Evolutionary conservation across 2,888 invertebrate genomes (phyloP).

Genomic region (Deroplatys truncata): DNA sequence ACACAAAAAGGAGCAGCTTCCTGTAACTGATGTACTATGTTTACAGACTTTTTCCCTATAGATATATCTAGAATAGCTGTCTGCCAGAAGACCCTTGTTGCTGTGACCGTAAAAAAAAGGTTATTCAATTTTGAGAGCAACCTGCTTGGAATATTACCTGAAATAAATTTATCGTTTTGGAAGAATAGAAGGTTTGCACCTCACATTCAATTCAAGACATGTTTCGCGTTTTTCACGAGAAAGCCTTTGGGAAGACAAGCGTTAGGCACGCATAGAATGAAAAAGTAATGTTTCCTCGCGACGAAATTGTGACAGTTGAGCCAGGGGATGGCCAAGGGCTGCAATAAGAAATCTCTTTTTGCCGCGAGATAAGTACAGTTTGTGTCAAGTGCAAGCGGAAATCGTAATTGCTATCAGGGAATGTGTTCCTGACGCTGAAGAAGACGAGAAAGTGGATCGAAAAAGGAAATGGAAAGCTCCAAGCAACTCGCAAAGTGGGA

Average conservation of each 20-base stretch:
- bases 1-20: too few relatives aligned
- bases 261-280: not conserved
- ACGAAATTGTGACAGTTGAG: not conserved
- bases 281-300: not conserved
- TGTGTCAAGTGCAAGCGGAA: not conserved
- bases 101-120: too few relatives aligned
- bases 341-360: not conserved
- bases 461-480: not conserved
- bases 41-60: too few relatives aligned
- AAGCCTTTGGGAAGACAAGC: not conserved
- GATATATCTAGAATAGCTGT: too few relatives aligned
- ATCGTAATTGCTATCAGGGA: not conserved
- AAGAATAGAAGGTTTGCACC: too few relatives aligned
- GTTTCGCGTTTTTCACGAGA: not conserved
- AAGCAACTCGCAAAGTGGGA: not conserved
- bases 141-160: too few relatives aligned
- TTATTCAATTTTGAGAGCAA: too few relatives aligned
- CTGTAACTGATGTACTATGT: too few relatives aligned
- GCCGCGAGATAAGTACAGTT: not conserved
- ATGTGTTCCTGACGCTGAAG: not conserved
- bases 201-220: not conserved
- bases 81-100: too few relatives aligned
- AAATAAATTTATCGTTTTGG: too few relatives aligned
- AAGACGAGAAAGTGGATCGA: not conserved
- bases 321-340: not conserved